A percentile compares a stretch with the other conserved stretches of the same genome.
Evolutionary conservation across 2,888 invertebrate genomes (phyloP).

Genomic region (Alentia gelatinosa): DNA sequence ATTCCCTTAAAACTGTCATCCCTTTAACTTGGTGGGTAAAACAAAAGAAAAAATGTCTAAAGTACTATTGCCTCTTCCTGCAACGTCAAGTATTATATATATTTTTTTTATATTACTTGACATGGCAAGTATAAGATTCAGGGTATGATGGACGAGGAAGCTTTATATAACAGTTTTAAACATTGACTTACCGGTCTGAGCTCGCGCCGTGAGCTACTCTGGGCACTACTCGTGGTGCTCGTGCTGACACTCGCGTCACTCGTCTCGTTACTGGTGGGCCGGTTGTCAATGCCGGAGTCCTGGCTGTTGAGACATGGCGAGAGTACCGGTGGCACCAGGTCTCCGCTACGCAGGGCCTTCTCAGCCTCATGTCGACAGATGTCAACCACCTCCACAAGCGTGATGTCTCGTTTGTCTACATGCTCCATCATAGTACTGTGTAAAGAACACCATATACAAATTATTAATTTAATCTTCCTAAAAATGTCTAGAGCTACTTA

Average conservation of each 20-base stretch:
- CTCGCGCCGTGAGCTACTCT: not conserved
- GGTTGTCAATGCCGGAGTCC: constrained; percentile 60
- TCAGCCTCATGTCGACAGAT: constrained; percentile 59
- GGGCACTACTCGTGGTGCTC: constrained; percentile 37
- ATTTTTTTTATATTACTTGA: too few relatives aligned
- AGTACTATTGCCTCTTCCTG: too few relatives aligned
- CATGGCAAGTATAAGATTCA: too few relatives aligned
- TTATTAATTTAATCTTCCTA: not conserved
- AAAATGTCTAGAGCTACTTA: not conserved
- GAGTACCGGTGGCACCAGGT: not conserved
- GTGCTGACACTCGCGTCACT: constrained; percentile 31
- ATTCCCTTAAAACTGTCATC: too few relatives aligned
- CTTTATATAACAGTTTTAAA: not conserved
- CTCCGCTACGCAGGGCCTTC: not conserved
- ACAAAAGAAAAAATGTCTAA: too few relatives aligned
- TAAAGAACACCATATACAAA: not conserved
- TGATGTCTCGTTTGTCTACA: constrained; percentile 60
- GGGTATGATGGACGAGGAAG: too few relatives aligned
- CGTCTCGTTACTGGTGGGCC: constrained; percentile 17
- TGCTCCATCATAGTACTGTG: constrained; percentile 64
- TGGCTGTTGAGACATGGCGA: constrained; percentile 46
- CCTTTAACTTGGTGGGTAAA: too few relatives aligned
- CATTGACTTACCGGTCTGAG: constrained; percentile 20
- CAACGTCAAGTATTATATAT: too few relatives aligned
- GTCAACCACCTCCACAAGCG: constrained; percentile 60